Evolutionary conservation across 2,113 vertebrate species (phyloP).

Genomic region (Ursus arctos): DNA sequence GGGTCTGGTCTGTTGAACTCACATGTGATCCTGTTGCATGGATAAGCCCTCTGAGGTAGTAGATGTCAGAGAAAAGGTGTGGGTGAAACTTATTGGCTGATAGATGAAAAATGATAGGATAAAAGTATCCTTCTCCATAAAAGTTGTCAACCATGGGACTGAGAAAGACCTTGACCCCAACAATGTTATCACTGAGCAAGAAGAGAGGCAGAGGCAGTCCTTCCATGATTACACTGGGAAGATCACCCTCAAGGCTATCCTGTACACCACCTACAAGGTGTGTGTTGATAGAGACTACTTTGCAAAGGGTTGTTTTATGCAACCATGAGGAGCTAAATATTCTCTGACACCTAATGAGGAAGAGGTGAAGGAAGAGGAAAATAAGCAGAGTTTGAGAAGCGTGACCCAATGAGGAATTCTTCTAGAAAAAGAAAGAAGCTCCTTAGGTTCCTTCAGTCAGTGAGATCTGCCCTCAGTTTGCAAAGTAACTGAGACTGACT

Average conservation of each 20-base stretch:
- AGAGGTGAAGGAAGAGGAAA: slow-evolving; percentile 85
- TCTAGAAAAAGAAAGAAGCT: slow-evolving; percentile 90
- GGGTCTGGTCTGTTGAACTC: slow-evolving; percentile 85
- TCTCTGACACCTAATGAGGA: slow-evolving; percentile 95
- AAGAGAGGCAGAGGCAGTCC: slow-evolving; percentile 91
- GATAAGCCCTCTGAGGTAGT: background rate
- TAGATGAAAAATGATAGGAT: slow-evolving; percentile 94
- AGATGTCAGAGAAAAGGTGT: background rate
- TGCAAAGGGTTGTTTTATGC: slow-evolving; percentile 96
- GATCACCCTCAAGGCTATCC: slow-evolving; percentile 96
- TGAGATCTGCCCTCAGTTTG: slow-evolving; percentile 15
- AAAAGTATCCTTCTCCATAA: slow-evolving; percentile 98
- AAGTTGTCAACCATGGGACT: slow-evolving; percentile 96
- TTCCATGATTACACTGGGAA: slow-evolving; percentile 94
- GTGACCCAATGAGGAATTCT: slow-evolving; percentile 76
- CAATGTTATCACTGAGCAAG: slow-evolving; percentile 95
- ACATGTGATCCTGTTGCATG: background rate
- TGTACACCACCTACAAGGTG: slow-evolving; percentile 97
- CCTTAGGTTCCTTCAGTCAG: background rate
- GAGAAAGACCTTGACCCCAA: slow-evolving; percentile 96
- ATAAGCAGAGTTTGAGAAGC: slow-evolving; percentile 69
- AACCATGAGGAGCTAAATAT: slow-evolving; percentile 95
- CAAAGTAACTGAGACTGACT: background rate
- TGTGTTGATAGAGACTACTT: slow-evolving; percentile 98
- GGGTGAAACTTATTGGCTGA: background rate